Evolutionary conservation across 1,140 invertebrate genomes (phyloP).

Genomic region (Dysdera silvatica): DNA sequence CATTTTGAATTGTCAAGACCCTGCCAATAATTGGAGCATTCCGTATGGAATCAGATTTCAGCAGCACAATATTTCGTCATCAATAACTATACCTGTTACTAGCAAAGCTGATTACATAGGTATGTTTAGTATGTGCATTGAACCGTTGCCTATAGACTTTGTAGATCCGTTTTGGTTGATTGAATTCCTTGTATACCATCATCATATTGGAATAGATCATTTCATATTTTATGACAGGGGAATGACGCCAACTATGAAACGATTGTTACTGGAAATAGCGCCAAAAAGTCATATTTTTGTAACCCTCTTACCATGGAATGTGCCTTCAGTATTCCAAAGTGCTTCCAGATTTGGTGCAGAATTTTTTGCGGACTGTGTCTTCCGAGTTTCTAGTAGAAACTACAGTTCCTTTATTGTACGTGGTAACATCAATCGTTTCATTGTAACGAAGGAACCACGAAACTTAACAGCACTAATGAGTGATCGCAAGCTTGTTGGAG

Average conservation of each 20-base stretch:
- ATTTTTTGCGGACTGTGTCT: neutral
- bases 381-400: conserved; percentile 1
- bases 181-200: conserved; percentile 3
- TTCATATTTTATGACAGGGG: conserved; percentile 13
- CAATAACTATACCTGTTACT: neutral
- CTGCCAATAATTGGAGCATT: neutral
- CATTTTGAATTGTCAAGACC: neutral
- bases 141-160: conserved; percentile 5
- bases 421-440: neutral
- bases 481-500: neutral
- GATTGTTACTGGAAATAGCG: neutral
- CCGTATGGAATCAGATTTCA: conserved; percentile 5
- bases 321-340: neutral
- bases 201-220: neutral
- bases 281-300: neutral
- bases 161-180: neutral
- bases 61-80: neutral
- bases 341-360: neutral
- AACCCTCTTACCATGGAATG: conserved; percentile 5
- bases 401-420: neutral
- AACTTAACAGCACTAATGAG: neutral
- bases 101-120: neutral
- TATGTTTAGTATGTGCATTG: neutral
- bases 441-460: neutral
- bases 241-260: neutral